Evolutionary conservation across 2,113 vertebrate genomes (phyloP), one percentile per base, ranked within the genome.

Genomic region (Aegypius monachus): DNA sequence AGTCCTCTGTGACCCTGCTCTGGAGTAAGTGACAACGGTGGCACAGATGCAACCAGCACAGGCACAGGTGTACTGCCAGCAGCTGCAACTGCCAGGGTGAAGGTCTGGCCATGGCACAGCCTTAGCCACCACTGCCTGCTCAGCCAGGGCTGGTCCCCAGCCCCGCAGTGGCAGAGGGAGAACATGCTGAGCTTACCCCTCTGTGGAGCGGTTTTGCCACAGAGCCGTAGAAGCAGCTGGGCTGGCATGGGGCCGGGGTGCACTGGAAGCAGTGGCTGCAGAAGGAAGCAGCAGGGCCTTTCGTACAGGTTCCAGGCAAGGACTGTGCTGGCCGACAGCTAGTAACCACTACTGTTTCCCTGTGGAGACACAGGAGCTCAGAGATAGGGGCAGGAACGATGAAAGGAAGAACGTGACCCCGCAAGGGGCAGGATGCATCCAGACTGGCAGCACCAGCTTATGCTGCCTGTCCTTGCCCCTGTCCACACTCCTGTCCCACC

Each of bases 51-150:
- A 25, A 62, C 36, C 36, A 50, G 67, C 45, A 88, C 11, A 66
- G 55, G 32, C 67, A 55, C 0, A 0, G 3, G 16, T 12, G 25
- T 45, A 58, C 55, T 2, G 2, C 47, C 11, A 2, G 48, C 63
- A 86, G 87, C 43, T 15, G 4, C 1, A 1, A 31, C 26, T 62
- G 47, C 42, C 38, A 70, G 21, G 11, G 6, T 26, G 26, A 36
- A 78, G 32, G 9, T 47, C 74, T 47, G 79, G 65, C 50, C 55
- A 13, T 2, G 25, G 53, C 70, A 73, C 1, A 2, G 74, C 43
- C 59, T 47, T 18, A 88, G 38, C 18, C 7, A 8, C n/a, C 43
- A 52, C 26, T 4, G 16, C 48, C 58, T 32, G 38, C 61, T 74
- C 2, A 0, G 62, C n/a, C 45, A 56, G 83, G 16, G 29, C 40